Evolutionary conservation across 2,113 vertebrate species (phyloP).

Genomic region (Malaclemys terrapin): DNA sequence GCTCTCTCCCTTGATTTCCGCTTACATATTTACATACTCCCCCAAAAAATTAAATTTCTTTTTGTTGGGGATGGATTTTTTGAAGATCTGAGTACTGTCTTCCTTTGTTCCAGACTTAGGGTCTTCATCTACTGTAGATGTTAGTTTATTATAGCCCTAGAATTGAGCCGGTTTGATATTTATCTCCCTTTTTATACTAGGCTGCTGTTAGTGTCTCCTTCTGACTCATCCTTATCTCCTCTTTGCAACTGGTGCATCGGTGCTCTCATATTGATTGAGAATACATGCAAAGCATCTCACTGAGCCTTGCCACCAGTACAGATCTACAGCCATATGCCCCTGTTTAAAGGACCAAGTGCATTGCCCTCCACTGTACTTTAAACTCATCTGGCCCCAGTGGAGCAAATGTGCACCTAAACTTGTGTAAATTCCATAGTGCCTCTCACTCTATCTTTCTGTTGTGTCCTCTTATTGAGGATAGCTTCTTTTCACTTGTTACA

Average conservation of each 20-base stretch:
- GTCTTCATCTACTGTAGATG: background rate
- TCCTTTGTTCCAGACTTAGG: background rate
- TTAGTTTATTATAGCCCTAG: background rate
- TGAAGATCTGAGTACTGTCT: background rate
- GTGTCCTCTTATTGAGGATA: background rate
- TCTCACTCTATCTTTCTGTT: background rate
- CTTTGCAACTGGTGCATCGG: background rate
- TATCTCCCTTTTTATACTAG: background rate
- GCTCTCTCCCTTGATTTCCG: slow-evolving; percentile 28
- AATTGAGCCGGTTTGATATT: slow-evolving; percentile 24
- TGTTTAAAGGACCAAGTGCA: slow-evolving; percentile 14
- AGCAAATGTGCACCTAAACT: background rate
- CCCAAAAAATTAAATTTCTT: background rate
- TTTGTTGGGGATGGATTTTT: slow-evolving; percentile 13
- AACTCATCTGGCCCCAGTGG: background rate
- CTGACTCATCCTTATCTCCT: background rate
- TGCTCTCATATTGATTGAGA: slow-evolving; percentile 21
- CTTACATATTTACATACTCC: slow-evolving; percentile 23
- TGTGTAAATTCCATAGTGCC: background rate
- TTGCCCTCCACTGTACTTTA: background rate
- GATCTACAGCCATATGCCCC: fast-evolving
- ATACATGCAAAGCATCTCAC: background rate
- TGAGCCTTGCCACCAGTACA: background rate
- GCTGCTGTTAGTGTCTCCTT: background rate
- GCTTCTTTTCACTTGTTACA: background rate